Percentiles rank a stretch among this genome's conserved stretches.
phyloP scores from a whole-genome alignment of 2,888 invertebrate species.

The Pyralis farinalis region DNA sequence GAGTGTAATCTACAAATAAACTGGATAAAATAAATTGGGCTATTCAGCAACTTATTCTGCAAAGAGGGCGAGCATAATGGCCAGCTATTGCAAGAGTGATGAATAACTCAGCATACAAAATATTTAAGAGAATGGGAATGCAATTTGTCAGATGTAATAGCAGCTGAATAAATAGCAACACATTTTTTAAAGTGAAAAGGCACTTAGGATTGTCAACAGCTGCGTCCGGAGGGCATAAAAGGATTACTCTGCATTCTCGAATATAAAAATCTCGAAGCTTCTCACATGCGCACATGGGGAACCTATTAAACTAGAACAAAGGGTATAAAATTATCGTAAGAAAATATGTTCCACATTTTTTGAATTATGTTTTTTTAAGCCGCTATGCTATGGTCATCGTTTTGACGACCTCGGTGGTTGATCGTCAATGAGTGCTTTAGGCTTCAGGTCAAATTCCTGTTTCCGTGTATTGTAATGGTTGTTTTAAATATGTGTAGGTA shows the following conservation, averaged over 20 bases:
- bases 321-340: too few species aligned
- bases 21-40: background rate
- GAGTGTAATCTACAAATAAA: background rate
- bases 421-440: too few species aligned
- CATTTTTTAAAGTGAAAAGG: conserved; percentile 27
- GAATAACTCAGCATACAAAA: too few species aligned
- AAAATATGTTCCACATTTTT: too few species aligned
- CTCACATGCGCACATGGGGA: too few species aligned
- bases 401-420: too few species aligned
- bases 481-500: too few species aligned
- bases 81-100: background rate
- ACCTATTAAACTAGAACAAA: too few species aligned
- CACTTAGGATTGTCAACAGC: conserved; percentile 32
- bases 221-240: conserved; percentile 19
- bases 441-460: too few species aligned
- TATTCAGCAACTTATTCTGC: background rate
- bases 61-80: background rate
- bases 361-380: too few species aligned
- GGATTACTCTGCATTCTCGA: conserved; percentile 7
- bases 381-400: too few species aligned
- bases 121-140: conserved; percentile 9
- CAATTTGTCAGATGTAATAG: conserved; percentile 23
- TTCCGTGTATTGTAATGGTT: too few species aligned
- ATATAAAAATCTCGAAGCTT: background rate
- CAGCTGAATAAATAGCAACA: conserved; percentile 26